phyloP scores from a whole-genome alignment of 2,797 vertebrate species.

The Chelon labrosus region DNA sequence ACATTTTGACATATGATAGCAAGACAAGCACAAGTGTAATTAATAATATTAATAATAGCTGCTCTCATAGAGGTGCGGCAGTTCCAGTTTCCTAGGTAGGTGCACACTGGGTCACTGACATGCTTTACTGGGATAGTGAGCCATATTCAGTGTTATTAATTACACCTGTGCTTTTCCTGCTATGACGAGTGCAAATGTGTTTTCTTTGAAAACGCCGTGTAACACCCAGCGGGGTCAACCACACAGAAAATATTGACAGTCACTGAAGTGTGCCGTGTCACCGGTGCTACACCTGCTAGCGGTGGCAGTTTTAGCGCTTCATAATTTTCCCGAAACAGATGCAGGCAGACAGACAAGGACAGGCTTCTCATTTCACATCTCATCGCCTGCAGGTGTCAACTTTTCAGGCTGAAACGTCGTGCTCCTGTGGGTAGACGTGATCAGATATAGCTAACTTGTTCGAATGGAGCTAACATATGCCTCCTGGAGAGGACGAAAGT shows the following conservation, averaged over 20 bases:
- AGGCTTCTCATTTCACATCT: background rate
- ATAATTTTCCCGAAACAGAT: background rate
- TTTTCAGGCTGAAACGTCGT: background rate
- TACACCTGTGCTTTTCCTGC: slow-evolving; percentile 1
- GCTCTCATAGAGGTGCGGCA: slow-evolving; percentile 34
- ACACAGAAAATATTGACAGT: background rate
- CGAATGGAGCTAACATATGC: background rate
- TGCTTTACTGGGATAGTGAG: background rate
- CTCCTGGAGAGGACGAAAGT: background rate
- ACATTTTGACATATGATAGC: slow-evolving; percentile 38
- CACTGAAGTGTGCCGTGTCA: background rate
- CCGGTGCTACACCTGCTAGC: background rate
- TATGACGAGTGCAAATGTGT: slow-evolving; percentile 8
- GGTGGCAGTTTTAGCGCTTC: background rate
- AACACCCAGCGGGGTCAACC: background rate
- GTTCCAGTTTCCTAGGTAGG: slow-evolving; percentile 17
- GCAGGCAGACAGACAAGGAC: background rate
- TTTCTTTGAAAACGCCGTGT: background rate
- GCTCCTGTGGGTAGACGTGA: background rate
- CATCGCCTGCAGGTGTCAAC: background rate
- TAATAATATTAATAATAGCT: slow-evolving; percentile 48
- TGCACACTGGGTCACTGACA: background rate
- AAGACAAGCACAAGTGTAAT: slow-evolving; percentile 31
- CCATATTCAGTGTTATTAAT: slow-evolving; percentile 21
- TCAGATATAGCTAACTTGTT: background rate